Base-by-base conservation (phyloP, 2,797 vertebrate genomes). In the Florisuga fusca region DNA sequence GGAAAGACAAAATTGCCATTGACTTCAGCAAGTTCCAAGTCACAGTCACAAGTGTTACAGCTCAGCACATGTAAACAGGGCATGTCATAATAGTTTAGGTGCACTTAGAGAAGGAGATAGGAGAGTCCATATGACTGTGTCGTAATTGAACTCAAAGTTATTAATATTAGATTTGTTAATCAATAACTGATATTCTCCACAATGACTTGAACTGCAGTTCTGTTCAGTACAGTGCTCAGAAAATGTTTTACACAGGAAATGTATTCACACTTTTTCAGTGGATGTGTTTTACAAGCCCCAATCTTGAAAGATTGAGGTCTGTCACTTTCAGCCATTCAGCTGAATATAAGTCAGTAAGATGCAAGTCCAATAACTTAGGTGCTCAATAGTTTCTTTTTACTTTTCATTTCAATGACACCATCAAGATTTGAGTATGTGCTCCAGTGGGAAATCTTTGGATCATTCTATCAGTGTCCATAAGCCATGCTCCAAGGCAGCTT, bases 91-190 rank as follows among this genome's bases (percentile, higher is more conserved):
- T 66, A 26, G 25, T 36, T 73, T 15, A 75, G 17, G 29, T 83
- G 48, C 21, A 29, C 27, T 84, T 76, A 19, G 6, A 53, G 62
- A 75, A 45, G 22, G 31, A 34, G 2, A 0, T 11, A 31, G 71
- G 36, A 7, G 51, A 63, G 69, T 53, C 67, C 63, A 59, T 3
- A 0, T 63, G 64, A 79, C 38, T 57, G 16, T 38, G 53, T 4
- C 16, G 6, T 74, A 61, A 83, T 31, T 25, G 26, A 22, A 41
- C 27, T 76, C 26, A 67, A 71, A 90, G 64, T 54, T 57, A 25
- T 34, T 64, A 45, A 26, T 15, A 22, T 57, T 83, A 20, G 18
- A 61, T 86, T 53, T 77, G 46, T 77, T 92, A 83, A 78, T 93
- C 25, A 48, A 51, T 89, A 69, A 78, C 15, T 1, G 1, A 0